Evolutionary conservation across 2,888 invertebrate genomes (phyloP).

Genomic region (Heliothis peltigera): DNA sequence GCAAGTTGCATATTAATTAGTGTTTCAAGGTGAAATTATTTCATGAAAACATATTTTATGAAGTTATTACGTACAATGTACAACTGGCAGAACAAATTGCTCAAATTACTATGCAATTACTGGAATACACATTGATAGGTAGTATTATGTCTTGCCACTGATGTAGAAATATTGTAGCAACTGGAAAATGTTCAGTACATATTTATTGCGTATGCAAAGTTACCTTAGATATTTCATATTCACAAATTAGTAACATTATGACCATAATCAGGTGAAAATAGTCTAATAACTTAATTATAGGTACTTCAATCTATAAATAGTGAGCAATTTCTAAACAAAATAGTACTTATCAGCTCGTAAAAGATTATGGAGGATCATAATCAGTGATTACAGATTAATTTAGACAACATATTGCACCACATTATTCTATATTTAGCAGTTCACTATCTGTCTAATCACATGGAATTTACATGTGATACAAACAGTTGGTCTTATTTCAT

Average conservation of each 20-base stretch:
- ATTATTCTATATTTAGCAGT: neutral
- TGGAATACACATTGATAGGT: neutral
- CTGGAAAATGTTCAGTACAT: no score
- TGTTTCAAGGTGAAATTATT: constrained; percentile 26
- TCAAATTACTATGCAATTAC: constrained; percentile 4
- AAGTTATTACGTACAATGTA: constrained; percentile 1
- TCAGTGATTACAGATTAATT: neutral
- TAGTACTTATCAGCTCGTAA: no score
- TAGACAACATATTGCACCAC: neutral
- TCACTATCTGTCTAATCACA: neutral
- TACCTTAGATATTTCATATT: no score
- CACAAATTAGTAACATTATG: no score
- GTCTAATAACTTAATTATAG: no score
- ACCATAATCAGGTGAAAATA: no score
- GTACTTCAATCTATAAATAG: no score
- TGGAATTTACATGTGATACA: neutral
- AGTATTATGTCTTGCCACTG: neutral
- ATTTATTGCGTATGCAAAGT: no score
- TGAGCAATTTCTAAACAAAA: no score
- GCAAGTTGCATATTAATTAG: constrained; percentile 25
- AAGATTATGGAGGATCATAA: neutral
- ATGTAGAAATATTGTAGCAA: neutral
- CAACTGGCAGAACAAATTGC: constrained; percentile 26
- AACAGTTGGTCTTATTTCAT: neutral
- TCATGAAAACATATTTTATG: constrained; percentile 10